Conservation (phyloP, 2,888 invertebrate genomes). For the Plebejus argus region DNA sequence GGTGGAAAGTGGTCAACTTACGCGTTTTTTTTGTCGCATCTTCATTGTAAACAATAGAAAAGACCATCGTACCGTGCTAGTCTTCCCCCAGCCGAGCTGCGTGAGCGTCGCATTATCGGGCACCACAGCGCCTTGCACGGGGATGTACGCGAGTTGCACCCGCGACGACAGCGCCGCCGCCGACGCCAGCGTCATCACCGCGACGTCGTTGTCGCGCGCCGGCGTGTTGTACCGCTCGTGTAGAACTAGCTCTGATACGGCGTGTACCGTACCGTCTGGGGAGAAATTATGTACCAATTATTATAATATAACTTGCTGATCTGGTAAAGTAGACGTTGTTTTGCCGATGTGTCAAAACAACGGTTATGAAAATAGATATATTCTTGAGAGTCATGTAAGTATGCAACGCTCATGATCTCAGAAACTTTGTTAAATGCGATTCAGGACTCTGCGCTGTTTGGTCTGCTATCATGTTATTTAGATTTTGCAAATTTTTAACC, state of each 20-base stretch:
- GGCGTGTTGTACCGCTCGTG: constrained; percentile 57
- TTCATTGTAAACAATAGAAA: not conserved
- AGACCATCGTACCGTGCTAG: constrained; percentile 41
- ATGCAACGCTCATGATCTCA: no score
- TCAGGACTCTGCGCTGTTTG: no score
- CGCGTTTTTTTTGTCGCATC: not conserved
- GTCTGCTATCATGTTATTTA: no score
- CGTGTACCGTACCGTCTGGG: constrained; percentile 54
- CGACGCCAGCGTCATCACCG: constrained; percentile 52
- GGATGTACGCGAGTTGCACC: constrained; percentile 48
- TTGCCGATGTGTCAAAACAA: no score
- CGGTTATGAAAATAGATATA: no score
- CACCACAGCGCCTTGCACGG: constrained; percentile 47
- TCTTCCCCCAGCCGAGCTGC: constrained; percentile 64
- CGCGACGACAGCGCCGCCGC: constrained; percentile 43
- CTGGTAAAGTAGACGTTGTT: no score
- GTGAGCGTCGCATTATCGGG: constrained; percentile 51
- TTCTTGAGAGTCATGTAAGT: no score
- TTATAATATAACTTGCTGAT: no score
- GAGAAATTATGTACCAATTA: not conserved
- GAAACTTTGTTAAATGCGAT: no score
- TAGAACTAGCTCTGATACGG: constrained; percentile 50
- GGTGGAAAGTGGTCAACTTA: no score
- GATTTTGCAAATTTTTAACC: no score
- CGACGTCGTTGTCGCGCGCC: constrained; percentile 58